Conservation (phyloP, 1,140 invertebrate species). For the Periplaneta americana region DNA sequence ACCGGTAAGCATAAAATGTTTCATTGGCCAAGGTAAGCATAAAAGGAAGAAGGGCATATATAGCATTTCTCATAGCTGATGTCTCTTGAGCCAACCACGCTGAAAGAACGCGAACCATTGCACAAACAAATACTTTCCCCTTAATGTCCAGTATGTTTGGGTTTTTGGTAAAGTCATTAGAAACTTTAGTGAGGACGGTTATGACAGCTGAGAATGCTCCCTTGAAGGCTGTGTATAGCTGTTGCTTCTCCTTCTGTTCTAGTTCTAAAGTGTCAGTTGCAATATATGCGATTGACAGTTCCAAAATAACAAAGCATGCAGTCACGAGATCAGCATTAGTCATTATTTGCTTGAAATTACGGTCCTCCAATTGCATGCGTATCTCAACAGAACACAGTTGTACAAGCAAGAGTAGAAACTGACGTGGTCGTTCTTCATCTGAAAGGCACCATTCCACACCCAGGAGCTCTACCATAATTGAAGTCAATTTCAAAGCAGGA, state of each 20-base stretch:
- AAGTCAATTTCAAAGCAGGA: slow-evolving; percentile 76
- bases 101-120: slow-evolving; percentile 74
- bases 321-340: slow-evolving; percentile 69
- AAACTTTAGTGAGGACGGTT: slow-evolving; percentile 60
- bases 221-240: slow-evolving; percentile 83
- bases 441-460: slow-evolving; percentile 77
- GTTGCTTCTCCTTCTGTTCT: slow-evolving; percentile 85
- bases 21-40: slow-evolving; percentile 74
- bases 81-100: slow-evolving; percentile 90
- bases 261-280: slow-evolving; percentile 73
- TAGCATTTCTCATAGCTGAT: slow-evolving; percentile 76
- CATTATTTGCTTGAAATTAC: slow-evolving; percentile 66
- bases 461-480: slow-evolving; percentile 71
- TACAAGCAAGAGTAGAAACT: slow-evolving; percentile 76
- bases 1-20: slow-evolving; percentile 66
- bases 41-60: slow-evolving; percentile 72
- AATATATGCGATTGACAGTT: slow-evolving; percentile 75
- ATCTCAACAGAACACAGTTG: slow-evolving; percentile 88
- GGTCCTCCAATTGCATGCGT: slow-evolving; percentile 85
- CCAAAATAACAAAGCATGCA: slow-evolving; percentile 78
- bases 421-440: slow-evolving; percentile 71
- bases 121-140: slow-evolving; percentile 73
- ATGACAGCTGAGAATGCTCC: slow-evolving; percentile 82
- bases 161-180: slow-evolving; percentile 46
- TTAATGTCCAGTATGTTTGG: slow-evolving; percentile 33